Conservation (phyloP, 1,140 invertebrate species). For the Hesperophylax magnus region DNA sequence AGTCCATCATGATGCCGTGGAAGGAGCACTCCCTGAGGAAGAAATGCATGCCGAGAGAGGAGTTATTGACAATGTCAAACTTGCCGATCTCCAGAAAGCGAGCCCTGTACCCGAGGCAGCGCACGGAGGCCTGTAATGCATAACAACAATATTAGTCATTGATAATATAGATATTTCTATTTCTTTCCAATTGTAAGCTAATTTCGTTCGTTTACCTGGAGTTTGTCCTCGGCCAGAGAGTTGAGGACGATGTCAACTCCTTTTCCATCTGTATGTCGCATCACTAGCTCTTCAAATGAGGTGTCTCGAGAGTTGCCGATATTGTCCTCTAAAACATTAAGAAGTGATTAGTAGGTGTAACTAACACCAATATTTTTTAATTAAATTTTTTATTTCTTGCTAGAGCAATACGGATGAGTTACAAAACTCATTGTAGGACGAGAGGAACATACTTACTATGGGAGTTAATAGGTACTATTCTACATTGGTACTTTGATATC, state of each 20-base stretch:
- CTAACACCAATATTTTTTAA: too few species aligned
- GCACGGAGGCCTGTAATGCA: conserved; percentile 75
- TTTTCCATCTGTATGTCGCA: conserved; percentile 71
- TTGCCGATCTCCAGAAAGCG: conserved; percentile 86
- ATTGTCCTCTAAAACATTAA: conserved; percentile 64
- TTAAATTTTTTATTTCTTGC: too few species aligned
- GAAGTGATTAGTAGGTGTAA: too few species aligned
- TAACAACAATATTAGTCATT: too few species aligned
- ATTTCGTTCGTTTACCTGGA: conserved; percentile 62
- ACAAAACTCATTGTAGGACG: too few species aligned
- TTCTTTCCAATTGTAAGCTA: too few species aligned
- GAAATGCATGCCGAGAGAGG: conserved; percentile 77
- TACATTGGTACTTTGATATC: too few species aligned
- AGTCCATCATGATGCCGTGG: conserved; percentile 90
- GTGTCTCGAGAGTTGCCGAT: conserved; percentile 77
- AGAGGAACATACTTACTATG: too few species aligned
- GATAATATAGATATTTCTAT: too few species aligned
- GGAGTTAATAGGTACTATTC: too few species aligned
- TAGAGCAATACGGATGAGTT: too few species aligned
- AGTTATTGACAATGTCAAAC: conserved; percentile 79
- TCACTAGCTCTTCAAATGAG: conserved; percentile 75
- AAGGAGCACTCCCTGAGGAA: conserved; percentile 90
- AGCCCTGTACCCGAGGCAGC: conserved; percentile 80
- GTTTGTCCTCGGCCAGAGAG: conserved; percentile 78
- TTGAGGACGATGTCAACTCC: conserved; percentile 81